Evolutionary conservation across 2,797 vertebrate genomes (phyloP).

Genomic region (Oophaga sylvatica): DNA sequence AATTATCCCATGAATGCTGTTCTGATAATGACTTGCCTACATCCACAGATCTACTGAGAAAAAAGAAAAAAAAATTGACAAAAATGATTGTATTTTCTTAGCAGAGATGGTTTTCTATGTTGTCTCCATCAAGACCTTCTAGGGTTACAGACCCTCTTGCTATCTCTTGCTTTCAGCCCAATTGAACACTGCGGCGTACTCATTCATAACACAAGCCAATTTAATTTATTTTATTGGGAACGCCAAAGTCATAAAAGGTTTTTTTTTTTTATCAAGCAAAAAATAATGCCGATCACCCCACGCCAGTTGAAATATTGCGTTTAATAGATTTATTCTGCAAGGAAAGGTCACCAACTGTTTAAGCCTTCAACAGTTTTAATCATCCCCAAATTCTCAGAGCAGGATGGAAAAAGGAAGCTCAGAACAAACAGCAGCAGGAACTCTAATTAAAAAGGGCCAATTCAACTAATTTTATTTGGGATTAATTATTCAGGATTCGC

Average conservation of each 20-base stretch:
- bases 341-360: conserved; percentile 82
- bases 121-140: neutral
- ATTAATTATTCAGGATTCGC: conserved; percentile 92
- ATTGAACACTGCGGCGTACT: conserved; percentile 9
- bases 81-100: neutral
- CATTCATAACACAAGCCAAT: conserved; percentile 38
- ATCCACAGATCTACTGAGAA: neutral
- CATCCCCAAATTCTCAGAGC: conserved; percentile 79
- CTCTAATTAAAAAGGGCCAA: conserved; percentile 91
- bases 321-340: conserved; percentile 79
- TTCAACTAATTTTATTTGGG: conserved; percentile 91
- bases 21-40: neutral
- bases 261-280: conserved; percentile 46
- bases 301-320: conserved; percentile 79
- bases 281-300: conserved; percentile 68
- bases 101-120: neutral
- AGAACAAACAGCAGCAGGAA: conserved; percentile 88
- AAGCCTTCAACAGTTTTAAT: conserved; percentile 81
- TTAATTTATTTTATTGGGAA: conserved; percentile 57
- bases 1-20: neutral
- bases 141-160: neutral
- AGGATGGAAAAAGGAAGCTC: conserved; percentile 76
- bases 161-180: conserved; percentile 9
- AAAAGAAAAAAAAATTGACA: neutral
- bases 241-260: conserved; percentile 49